Evolutionary conservation across 1,140 invertebrate genomes (phyloP).

Genomic region (Anoplophora glabripennis): DNA sequence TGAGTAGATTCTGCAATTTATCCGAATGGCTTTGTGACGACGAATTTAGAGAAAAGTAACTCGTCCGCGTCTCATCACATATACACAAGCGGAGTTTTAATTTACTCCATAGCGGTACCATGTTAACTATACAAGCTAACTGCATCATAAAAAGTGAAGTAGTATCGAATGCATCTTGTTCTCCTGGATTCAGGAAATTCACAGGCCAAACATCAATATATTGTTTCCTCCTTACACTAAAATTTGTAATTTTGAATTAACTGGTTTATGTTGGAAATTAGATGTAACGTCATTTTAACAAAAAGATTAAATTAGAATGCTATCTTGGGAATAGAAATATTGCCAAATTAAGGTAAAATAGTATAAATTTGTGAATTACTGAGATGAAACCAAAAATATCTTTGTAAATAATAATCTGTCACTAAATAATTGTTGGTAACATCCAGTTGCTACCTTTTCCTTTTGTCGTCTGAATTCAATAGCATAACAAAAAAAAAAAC

Average conservation of each 20-base stretch:
- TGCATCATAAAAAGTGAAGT: constrained; percentile 95
- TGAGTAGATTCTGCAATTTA: constrained; percentile 58
- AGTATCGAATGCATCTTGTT: constrained; percentile 76
- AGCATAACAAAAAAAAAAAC: too few species aligned
- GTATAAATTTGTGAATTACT: too few species aligned
- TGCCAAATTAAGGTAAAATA: too few species aligned
- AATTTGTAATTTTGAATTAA: neutral
- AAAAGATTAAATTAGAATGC: too few species aligned
- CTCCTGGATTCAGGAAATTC: constrained; percentile 76
- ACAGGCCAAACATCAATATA: constrained; percentile 98
- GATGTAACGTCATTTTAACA: too few species aligned
- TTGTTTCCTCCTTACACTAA: constrained; percentile 58
- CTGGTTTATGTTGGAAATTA: too few species aligned
- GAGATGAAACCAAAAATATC: too few species aligned
- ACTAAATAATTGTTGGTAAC: too few species aligned
- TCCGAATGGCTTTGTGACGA: constrained; percentile 49
- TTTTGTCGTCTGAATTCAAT: too few species aligned
- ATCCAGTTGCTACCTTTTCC: too few species aligned
- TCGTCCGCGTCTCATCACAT: constrained; percentile 59
- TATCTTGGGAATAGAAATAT: too few species aligned
- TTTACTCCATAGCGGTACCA: constrained; percentile 82
- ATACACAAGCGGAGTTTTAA: constrained; percentile 81
- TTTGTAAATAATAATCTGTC: too few species aligned
- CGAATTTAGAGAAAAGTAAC: constrained; percentile 48
- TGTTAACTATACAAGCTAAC: constrained; percentile 93